Evolutionary conservation across 2,888 invertebrate species (phyloP).

Genomic region (Eilema griseolum): DNA sequence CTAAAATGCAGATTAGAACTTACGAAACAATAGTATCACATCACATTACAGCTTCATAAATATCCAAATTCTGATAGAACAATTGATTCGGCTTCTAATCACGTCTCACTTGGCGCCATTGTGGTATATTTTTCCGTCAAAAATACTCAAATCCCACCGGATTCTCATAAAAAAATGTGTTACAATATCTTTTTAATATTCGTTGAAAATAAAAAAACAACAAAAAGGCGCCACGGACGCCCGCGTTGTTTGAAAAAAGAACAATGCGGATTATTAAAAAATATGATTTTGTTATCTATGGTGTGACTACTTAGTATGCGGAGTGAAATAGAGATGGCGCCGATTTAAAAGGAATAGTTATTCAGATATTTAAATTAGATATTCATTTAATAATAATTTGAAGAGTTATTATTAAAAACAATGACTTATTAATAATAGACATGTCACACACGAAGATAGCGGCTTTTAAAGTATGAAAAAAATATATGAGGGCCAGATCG

Average conservation of each 20-base stretch:
- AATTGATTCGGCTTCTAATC: slow-evolving; percentile 43
- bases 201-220: slow-evolving; percentile 49
- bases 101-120: slow-evolving; percentile 67
- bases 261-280: slow-evolving; percentile 54
- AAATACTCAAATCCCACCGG: slow-evolving; percentile 68
- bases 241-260: slow-evolving; percentile 50
- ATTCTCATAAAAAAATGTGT: slow-evolving; percentile 60
- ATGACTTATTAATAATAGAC: too few species aligned
- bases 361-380: slow-evolving; percentile 18
- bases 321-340: slow-evolving; percentile 55
- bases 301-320: slow-evolving; percentile 57
- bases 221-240: slow-evolving; percentile 42
- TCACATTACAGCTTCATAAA: slow-evolving; percentile 28
- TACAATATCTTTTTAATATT: slow-evolving; percentile 70
- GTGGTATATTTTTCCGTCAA: slow-evolving; percentile 45
- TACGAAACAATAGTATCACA: slow-evolving; percentile 36
- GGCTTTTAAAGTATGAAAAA: too few species aligned
- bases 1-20: slow-evolving; percentile 38
- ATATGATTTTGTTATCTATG: slow-evolving; percentile 52
- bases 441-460: too few species aligned
- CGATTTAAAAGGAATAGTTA: slow-evolving; percentile 32
- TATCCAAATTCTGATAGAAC: slow-evolving; percentile 16
- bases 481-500: too few species aligned
- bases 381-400: not conserved
- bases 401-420: not conserved